These are phyloP conservation scores for Eueides isabella DNA, from an alignment of 1,140 invertebrate genomes.

Conservation along the genomic window DNA sequence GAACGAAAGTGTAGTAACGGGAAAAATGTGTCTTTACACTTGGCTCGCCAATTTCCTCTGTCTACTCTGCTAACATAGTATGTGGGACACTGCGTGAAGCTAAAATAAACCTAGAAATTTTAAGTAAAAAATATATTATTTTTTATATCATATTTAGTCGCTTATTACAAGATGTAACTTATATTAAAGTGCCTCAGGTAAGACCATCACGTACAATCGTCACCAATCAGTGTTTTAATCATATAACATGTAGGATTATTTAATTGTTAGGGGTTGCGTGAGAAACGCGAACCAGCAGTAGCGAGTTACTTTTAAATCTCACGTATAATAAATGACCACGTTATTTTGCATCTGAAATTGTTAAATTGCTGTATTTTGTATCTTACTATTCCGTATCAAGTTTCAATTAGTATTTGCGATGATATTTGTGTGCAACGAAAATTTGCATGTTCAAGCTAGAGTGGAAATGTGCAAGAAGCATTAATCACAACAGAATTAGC, in stretches of 20 bases:
- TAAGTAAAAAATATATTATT: too few relatives aligned
- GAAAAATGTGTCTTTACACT: too few relatives aligned
- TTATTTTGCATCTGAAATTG: constrained; percentile 21
- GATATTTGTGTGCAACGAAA: constrained; percentile 33
- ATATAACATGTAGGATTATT: constrained; percentile 68
- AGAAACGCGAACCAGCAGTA: constrained; percentile 76
- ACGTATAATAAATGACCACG: constrained; percentile 48
- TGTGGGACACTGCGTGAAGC: too few relatives aligned
- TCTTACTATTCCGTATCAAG: constrained; percentile 45
- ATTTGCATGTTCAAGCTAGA: constrained; percentile 61
- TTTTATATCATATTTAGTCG: too few relatives aligned
- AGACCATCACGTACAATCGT: constrained; percentile 41
- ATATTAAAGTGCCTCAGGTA: constrained; percentile 3
- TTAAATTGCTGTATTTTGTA: constrained; percentile 17
- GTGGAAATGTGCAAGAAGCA: constrained; percentile 77
- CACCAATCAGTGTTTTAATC: constrained; percentile 64
- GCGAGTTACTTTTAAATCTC: constrained; percentile 68
- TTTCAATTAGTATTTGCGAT: constrained; percentile 36
- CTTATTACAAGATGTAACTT: background rate
- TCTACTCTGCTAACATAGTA: too few relatives aligned
- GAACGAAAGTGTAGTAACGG: too few relatives aligned
- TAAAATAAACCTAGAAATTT: too few relatives aligned
- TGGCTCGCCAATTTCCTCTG: too few relatives aligned
- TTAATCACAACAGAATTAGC: constrained; percentile 82
- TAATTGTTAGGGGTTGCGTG: constrained; percentile 75